Base-by-base conservation (phyloP, 2,888 invertebrate species). In the Heteromyza rotundicornis region DNA sequence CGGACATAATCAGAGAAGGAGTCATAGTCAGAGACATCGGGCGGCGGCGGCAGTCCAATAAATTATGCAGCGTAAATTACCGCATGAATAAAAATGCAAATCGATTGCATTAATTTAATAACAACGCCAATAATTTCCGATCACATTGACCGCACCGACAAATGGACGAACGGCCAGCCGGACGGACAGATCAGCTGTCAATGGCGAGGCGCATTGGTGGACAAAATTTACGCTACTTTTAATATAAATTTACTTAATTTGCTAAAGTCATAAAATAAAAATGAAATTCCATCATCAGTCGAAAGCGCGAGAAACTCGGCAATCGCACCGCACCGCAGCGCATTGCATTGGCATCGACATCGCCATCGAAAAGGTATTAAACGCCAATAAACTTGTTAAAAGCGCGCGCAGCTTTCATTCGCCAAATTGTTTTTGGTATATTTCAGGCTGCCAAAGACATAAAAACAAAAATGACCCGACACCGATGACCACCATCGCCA, bases 21-120 rank as follows among this genome's bases (percentile, higher is more conserved):
- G 57, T 57, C 47, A 51, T 17, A 57, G 52, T 20, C 19, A 52
- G 51, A 47, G 51, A 35, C 35, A 23, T 7, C 10, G 16, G 17
- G 32, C 16, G 24, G 14, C 54, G 22, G 53, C 44, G 57, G 32
- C 57, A 60, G 62, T 44, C 60, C 61, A 78, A 77, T 79, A 78
- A 77, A 78, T 77, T 75, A 67, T 67, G 65, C 68, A 59, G 66
- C 70, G 69, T 73, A 79, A 77, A 75, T 77, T 76, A 77, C 71
- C 51, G 62, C 22, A 58, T 61, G 63, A 69, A 79, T 71, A 79
- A 79, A 73, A 69, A 72, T 73, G 75, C 74, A 72, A 74, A 75
- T 71, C 77, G 74, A 70, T 70, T 72, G 72, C 75, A 73, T 74
- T 75, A 69, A 75, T 70, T 68, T 67, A 75, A 72, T 77, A 76